Conservation (phyloP, 2,113 vertebrate genomes). For the Pan paniscus region DNA sequence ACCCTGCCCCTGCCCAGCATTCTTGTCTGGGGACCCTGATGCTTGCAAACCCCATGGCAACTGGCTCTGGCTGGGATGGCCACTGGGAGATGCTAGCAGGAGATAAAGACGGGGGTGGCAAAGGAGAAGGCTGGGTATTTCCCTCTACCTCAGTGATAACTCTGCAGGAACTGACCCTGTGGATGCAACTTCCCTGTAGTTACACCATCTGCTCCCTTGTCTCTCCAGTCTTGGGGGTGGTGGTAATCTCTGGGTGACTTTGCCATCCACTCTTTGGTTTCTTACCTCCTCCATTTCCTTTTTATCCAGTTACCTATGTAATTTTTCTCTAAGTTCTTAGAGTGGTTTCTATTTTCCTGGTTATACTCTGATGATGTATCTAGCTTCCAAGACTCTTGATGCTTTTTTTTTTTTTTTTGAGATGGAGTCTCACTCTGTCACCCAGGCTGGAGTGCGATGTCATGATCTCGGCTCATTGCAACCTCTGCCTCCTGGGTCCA, state of each 20-base stretch:
- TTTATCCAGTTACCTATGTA: background rate
- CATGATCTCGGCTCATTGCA: too few species aligned
- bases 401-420: background rate
- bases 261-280: background rate
- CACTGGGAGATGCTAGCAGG: background rate
- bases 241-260: background rate
- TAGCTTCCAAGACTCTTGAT: background rate
- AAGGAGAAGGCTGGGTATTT: background rate
- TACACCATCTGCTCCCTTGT: background rate
- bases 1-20: too few species aligned
- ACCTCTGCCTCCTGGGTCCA: too few species aligned
- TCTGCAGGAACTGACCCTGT: background rate
- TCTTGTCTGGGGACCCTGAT: accelerated
- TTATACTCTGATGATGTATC: background rate
- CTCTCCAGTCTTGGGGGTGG: background rate
- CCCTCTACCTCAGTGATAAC: background rate
- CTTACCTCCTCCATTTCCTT: background rate
- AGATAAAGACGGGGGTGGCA: background rate
- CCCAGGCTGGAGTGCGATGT: too few species aligned
- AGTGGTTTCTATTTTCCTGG: conserved; percentile 17
- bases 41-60: background rate
- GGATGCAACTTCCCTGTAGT: background rate
- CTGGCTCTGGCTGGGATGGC: background rate
- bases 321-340: background rate
- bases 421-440: too few species aligned